Base-by-base conservation (phyloP, 2,113 vertebrate genomes). In the Piaya cayana region DNA sequence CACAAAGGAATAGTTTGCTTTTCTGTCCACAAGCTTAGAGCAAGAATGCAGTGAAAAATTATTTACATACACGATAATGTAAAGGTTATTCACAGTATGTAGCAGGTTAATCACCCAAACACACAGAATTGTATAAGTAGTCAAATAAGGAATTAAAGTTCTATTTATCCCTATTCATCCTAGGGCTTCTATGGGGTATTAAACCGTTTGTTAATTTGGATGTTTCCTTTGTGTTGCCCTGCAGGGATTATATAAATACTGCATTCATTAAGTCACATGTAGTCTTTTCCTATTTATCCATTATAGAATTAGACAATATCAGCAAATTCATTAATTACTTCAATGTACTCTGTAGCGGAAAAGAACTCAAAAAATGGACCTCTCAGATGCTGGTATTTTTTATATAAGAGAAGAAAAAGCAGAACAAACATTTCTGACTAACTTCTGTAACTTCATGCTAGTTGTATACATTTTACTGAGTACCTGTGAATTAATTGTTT, bases 191-290 rank as follows among this genome's bases (percentile, higher is more conserved):
- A 79, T 58, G 53, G 64, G n/a, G 30, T 86, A 80, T 63, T 82
- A 88, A 87, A 55, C 78, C 72, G 53, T 69, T 88, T 45, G 37
- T 82, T 95, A 82, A 93, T 77, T 36, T 90, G 55, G 64, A n/a
- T 70, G 45, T 79, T 94, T 77, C 71, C 43, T 80, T 82, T 2
- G 0, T 52, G 62, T 55, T 70, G 79, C 63, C 90, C 75, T 86
- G 47, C 60, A 92, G 79, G 50, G 49, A 56, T 86, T 60, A 75
- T 10, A 92, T 34, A 90, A 90, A 95, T 39, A 75, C 53, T 86
- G 63, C 49, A 71, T 25, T 70, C 23, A 86, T 47, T 92, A 93
- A 65, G 34, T 83, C 60, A 42, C 19, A 37, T 43, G 43, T 60
- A 83, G 23, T 42, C 42, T 52, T 79, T 70, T 75, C 43, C 55